phyloP scores from a whole-genome alignment of 2,888 invertebrate genomes.

The Eurytoma adleriae region DNA sequence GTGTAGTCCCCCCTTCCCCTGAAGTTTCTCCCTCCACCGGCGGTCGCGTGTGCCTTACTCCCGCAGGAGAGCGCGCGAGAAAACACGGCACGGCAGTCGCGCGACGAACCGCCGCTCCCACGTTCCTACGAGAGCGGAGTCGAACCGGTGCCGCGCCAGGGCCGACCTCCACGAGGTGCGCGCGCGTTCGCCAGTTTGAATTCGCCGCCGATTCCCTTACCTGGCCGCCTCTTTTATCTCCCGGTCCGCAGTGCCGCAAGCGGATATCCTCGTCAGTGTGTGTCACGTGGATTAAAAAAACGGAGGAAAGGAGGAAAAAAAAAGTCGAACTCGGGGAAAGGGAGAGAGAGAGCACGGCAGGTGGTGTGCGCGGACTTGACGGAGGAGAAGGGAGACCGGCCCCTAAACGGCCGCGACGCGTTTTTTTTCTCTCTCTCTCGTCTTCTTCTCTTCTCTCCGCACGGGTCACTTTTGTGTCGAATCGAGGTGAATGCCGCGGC shows the following conservation, averaged over 20 bases:
- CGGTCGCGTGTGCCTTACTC: slow-evolving; percentile 8
- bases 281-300: slow-evolving; percentile 27
- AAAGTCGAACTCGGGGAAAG: background rate
- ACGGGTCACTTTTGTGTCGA: slow-evolving; percentile 29
- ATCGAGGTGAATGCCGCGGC: slow-evolving; percentile 5
- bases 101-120: slow-evolving; percentile 32
- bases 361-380: slow-evolving; percentile 24
- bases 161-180: background rate
- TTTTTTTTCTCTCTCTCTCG: no score
- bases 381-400: background rate
- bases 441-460: no score
- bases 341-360: slow-evolving; percentile 20
- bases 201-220: background rate
- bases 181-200: background rate
- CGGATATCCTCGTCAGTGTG: background rate
- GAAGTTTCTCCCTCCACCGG: background rate
- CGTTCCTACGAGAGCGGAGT: background rate
- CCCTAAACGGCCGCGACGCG: background rate
- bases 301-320: background rate
- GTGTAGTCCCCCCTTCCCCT: background rate
- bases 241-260: background rate
- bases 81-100: slow-evolving; percentile 32
- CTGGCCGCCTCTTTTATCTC: background rate
- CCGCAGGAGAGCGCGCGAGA: slow-evolving; percentile 35
- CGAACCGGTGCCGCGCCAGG: background rate